Percentiles rank a stretch among this genome's conserved stretches.
These are phyloP conservation scores for Zaprionus capensis DNA, from an alignment of 1,140 invertebrate species.

Conservation along the genomic window DNA sequence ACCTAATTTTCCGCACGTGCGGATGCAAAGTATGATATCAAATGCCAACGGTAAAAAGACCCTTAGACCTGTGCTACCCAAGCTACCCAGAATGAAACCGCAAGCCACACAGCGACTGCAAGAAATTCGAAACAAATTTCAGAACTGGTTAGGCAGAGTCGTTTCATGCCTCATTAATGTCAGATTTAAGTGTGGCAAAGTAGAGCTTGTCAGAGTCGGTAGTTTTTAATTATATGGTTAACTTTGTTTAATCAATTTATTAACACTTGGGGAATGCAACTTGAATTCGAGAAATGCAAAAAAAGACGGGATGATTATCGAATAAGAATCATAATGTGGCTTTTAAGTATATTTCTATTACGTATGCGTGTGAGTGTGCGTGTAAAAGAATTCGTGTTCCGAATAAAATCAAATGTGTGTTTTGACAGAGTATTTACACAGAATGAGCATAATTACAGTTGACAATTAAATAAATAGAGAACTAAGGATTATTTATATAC, in stretches of 20 bases:
- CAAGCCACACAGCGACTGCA: not conserved
- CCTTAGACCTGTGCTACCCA: not conserved
- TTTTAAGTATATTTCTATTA: conserved; percentile 7
- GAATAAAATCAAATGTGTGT: not conserved
- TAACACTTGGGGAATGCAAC: conserved; percentile 9
- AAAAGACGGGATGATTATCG: not conserved
- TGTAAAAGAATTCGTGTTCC: conserved; percentile 4
- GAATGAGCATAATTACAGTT: conserved; percentile 4
- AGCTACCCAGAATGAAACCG: not conserved
- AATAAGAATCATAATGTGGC: not conserved
- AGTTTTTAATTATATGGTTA: conserved; percentile 29
- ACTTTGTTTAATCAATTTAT: conserved; percentile 53
- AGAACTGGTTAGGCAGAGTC: conserved; percentile 62
- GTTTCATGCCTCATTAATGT: conserved; percentile 73
- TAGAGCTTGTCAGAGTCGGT: conserved; percentile 27
- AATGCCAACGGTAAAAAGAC: not conserved
- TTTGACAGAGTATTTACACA: conserved; percentile 10
- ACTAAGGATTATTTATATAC: conserved; percentile 31
- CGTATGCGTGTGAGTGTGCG: conserved; percentile 4
- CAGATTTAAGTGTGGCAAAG: conserved; percentile 34
- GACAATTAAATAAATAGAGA: conserved; percentile 18
- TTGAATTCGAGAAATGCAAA: not conserved
- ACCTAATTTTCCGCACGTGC: not conserved
- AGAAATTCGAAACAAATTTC: conserved; percentile 13
- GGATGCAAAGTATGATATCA: conserved; percentile 1